Evolutionary conservation across 2,113 vertebrate genomes (phyloP).

Genomic region (Tetrax tetrax): DNA sequence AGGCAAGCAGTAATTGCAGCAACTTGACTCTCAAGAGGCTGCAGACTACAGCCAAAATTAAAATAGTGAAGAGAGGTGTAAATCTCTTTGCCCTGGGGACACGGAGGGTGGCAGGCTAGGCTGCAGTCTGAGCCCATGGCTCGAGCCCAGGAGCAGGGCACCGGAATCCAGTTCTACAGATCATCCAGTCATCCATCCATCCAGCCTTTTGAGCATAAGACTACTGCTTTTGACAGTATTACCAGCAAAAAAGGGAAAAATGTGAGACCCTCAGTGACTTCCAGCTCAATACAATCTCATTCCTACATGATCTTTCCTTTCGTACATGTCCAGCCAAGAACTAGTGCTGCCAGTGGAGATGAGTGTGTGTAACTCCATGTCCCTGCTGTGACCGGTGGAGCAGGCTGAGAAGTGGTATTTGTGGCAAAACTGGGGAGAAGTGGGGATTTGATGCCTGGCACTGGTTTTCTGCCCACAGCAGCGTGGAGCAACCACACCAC

Average conservation of each 20-base stretch:
- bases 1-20: neutral
- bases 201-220: neutral
- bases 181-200: fast-evolving
- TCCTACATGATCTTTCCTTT: fast-evolving
- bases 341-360: fast-evolving
- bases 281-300: fast-evolving
- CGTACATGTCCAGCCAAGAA: fast-evolving
- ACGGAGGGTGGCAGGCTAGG: neutral
- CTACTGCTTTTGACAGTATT: fast-evolving
- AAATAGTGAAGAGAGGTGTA: neutral
- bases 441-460: neutral
- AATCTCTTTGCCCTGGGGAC: too few species aligned
- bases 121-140: neutral
- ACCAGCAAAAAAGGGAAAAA: neutral
- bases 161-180: neutral
- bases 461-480: neutral
- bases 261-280: neutral
- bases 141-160: neutral
- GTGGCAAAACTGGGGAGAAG: neutral
- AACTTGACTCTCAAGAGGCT: neutral
- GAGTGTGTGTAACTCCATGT: fast-evolving
- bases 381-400: fast-evolving
- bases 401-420: neutral
- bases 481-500: too few species aligned
- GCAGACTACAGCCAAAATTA: neutral